Conservation (phyloP, 2,888 invertebrate genomes). For the Alcis repandata region DNA sequence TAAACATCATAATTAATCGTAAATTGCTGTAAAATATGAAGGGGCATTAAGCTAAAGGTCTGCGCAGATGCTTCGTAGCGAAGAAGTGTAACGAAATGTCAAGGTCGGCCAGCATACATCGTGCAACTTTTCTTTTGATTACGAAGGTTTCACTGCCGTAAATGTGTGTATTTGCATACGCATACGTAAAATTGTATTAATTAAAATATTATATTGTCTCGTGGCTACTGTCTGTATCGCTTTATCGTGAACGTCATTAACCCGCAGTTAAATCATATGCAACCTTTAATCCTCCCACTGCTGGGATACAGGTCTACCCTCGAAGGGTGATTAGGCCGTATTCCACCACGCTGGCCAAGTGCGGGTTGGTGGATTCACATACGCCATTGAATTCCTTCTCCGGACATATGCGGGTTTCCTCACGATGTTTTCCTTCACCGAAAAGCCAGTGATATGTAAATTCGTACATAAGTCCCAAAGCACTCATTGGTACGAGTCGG, state of each 20-base stretch:
- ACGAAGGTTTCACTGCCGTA: slow-evolving; percentile 33
- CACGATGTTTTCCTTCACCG: too few species aligned
- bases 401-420: too few species aligned
- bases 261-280: too few species aligned
- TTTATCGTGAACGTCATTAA: slow-evolving; percentile 13
- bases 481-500: too few species aligned
- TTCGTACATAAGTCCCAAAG: too few species aligned
- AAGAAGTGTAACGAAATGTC: slow-evolving; percentile 74
- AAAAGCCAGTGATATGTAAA: too few species aligned
- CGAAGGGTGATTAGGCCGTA: too few species aligned
- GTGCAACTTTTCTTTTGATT: slow-evolving; percentile 41
- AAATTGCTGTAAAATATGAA: slow-evolving; percentile 54
- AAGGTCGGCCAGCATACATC: slow-evolving; percentile 60
- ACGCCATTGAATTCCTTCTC: too few species aligned
- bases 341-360: too few species aligned
- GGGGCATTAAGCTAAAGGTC: slow-evolving; percentile 61
- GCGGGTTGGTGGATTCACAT: too few species aligned
- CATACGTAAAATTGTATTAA: slow-evolving; percentile 30
- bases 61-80: slow-evolving; percentile 60
- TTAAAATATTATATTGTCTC: slow-evolving; percentile 26
- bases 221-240: slow-evolving; percentile 3
- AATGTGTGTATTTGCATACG: slow-evolving; percentile 27
- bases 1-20: slow-evolving; percentile 44
- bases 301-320: too few species aligned
- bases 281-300: too few species aligned